Evolutionary conservation across 2,113 vertebrate species (phyloP).

Genomic region (Passer montanus): DNA sequence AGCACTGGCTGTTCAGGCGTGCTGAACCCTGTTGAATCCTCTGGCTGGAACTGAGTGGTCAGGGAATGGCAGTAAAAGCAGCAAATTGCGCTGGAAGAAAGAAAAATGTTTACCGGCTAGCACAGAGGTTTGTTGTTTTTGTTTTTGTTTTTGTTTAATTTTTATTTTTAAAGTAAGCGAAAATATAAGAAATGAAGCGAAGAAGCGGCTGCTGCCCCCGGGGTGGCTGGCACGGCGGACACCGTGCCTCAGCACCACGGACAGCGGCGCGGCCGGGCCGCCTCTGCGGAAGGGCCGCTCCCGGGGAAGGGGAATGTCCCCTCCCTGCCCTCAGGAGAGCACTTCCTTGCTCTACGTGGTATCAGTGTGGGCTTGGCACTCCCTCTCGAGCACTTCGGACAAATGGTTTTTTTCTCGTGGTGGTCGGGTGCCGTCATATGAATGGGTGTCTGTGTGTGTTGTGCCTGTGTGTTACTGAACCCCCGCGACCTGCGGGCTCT

Average conservation of each 20-base stretch:
- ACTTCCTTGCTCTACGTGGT: accelerated
- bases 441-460: too few species aligned
- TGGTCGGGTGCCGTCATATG: accelerated
- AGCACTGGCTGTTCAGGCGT: background rate
- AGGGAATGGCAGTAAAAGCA: background rate
- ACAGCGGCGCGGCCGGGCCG: background rate
- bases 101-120: background rate
- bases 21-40: background rate
- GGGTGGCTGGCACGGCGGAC: background rate
- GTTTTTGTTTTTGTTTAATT: too few species aligned
- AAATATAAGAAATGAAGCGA: accelerated
- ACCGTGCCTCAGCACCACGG: constrained; percentile 32
- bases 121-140: too few species aligned
- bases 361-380: background rate
- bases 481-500: accelerated
- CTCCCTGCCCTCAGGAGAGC: accelerated
- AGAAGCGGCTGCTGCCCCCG: background rate
- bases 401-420: background rate
- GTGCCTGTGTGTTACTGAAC: background rate
- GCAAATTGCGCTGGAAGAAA: background rate
- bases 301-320: accelerated
- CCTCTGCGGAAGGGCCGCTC: background rate
- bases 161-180: background rate
- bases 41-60: background rate
- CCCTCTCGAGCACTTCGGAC: too few species aligned